Conservation (phyloP, 2,797 vertebrate genomes). For the Stomatorhinus walkeri region DNA sequence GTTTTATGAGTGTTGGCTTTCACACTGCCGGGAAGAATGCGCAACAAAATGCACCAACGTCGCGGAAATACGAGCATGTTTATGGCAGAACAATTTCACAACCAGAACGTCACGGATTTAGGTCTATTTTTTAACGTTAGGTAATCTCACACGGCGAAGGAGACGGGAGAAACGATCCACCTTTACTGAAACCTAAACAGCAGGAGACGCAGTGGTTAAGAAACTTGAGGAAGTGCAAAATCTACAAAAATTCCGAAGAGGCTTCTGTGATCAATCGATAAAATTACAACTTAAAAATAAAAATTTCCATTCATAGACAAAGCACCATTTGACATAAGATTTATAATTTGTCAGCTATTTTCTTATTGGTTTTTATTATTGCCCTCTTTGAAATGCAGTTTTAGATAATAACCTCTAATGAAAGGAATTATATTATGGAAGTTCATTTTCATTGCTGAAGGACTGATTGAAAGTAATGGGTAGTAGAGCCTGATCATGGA, state of each 20-base stretch:
- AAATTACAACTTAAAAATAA: neutral
- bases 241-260: neutral
- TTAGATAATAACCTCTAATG: neutral
- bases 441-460: neutral
- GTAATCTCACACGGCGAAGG: neutral
- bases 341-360: neutral
- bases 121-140: neutral
- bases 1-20: conserved; percentile 3
- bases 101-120: neutral
- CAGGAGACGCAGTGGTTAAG: neutral
- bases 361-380: conserved; percentile 3
- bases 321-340: neutral
- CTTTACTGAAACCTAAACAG: neutral
- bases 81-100: neutral
- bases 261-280: neutral
- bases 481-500: neutral
- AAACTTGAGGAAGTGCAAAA: neutral
- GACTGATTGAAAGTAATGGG: conserved; percentile 4
- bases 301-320: neutral
- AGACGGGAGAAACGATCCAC: neutral
- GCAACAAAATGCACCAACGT: neutral
- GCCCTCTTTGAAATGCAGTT: neutral
- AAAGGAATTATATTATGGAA: neutral
- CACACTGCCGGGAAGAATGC: neutral
- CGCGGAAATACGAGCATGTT: neutral